These are phyloP conservation scores for Helarctos malayanus DNA, from an alignment of 2,797 vertebrate species.

Conservation along the genomic window DNA sequence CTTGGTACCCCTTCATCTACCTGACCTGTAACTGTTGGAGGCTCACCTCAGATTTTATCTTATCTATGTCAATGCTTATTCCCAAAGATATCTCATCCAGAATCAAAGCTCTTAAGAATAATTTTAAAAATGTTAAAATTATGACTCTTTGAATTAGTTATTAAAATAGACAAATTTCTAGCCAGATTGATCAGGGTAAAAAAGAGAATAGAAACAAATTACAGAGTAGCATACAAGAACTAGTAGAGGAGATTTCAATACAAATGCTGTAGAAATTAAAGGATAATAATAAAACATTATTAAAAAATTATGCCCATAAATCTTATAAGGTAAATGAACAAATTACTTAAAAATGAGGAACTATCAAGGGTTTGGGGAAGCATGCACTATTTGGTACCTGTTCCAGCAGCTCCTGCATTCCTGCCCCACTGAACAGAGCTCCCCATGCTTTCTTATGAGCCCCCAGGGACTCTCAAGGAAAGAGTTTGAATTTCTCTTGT, in stretches of 20 bases:
- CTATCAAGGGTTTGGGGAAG: neutral
- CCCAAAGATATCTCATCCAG: neutral
- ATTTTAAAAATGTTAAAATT: neutral
- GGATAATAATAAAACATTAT: neutral
- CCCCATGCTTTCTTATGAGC: neutral
- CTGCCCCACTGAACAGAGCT: neutral
- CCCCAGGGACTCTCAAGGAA: neutral
- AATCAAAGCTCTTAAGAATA: neutral
- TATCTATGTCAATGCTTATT: neutral
- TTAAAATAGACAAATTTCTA: neutral
- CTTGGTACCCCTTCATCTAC: neutral
- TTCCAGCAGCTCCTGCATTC: neutral
- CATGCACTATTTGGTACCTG: neutral
- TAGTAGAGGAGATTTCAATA: neutral
- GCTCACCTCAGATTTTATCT: neutral
- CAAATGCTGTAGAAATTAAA: neutral
- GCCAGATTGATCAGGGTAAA: neutral
- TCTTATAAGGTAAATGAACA: neutral
- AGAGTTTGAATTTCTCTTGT: neutral
- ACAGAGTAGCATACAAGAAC: neutral
- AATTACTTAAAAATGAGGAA: neutral
- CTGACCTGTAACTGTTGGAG: neutral
- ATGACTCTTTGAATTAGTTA: neutral
- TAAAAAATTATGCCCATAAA: neutral
- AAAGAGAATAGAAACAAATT: neutral